A percentile compares a stretch with the other conserved stretches of the same genome.
Conservation (phyloP, 2,113 vertebrate species). For the Chloebia gouldiae region DNA sequence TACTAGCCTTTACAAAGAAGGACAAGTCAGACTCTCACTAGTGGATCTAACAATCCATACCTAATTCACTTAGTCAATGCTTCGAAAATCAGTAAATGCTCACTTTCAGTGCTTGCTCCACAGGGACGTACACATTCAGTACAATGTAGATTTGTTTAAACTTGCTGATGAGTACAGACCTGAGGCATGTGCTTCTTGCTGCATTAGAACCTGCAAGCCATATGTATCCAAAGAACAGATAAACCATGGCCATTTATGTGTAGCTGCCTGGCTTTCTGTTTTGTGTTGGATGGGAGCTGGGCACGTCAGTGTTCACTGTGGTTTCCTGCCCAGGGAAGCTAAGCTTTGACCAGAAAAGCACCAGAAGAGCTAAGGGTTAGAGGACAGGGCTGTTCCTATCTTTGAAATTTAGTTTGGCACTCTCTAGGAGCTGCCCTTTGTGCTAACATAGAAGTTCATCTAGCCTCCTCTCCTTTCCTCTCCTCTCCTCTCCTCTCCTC, state of each 20-base stretch:
- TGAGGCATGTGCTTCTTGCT: background rate
- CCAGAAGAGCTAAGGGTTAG: background rate
- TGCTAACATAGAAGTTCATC: background rate
- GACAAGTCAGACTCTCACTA: background rate
- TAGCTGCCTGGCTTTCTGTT: background rate
- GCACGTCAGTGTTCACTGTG: fast-evolving
- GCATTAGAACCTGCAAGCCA: background rate
- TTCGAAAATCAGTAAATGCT: background rate
- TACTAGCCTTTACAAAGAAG: background rate
- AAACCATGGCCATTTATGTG: background rate
- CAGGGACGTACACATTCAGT: background rate
- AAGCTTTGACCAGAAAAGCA: background rate
- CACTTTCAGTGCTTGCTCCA: background rate
- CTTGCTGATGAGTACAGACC: background rate
- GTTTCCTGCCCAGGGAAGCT: background rate
- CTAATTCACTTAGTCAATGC: background rate
- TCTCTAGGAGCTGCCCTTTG: background rate
- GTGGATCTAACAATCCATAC: background rate
- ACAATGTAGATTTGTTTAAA: background rate
- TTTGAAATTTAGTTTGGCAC: background rate
- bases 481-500: too few species aligned
- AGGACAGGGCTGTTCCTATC: background rate
- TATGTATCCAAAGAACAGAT: background rate
- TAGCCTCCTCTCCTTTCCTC: background rate
- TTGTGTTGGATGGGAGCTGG: background rate